Evolutionary conservation across 2,113 vertebrate genomes (phyloP), one percentile per base, ranked within the genome.

Genomic region (Paralichthys olivaceus): DNA sequence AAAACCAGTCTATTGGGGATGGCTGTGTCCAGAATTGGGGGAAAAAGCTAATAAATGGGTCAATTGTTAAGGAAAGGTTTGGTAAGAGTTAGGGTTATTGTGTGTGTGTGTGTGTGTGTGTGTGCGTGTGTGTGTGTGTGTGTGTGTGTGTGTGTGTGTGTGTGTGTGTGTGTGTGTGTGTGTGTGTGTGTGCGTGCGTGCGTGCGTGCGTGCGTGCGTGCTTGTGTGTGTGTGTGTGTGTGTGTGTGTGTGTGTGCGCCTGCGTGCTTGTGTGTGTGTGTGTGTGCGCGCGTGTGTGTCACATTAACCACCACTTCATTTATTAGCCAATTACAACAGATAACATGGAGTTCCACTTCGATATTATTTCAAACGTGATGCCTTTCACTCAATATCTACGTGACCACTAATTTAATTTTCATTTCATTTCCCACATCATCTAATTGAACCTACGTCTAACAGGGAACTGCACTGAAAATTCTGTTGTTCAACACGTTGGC

Each of bases 371-470:
- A 65, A 51, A 25, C n/a, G 8, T 54, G 3, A 20, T 49, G 47
- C 47, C 47, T 53, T 53, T 40, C 60, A 20, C 70, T 72, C 34
- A 40, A 5, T 0, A 47, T 79, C 23, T 67, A 0, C 55, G 23
- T 83, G 82, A 84, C 61, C 76, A 83, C 49, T 72, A 40, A 58
- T 62, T 57, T 75, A 11, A 5, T 78, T 76, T 55, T 34, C 34
- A 13, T 72, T 63, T 34, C 11, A 7, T 78, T 78, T 55, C 34
- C 34, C 63, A 74, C 40, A 34, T 72, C 14, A 45, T 72, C 60
- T 67, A 22, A 43, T 28, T 69, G 49, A 65, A 72, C 29, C 22
- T 0, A 79, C 19, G 4, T 79, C 43, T 68, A 69, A 43, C 2
- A 43, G 72, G 67, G 40, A 23, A 78, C 70, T 72, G 61, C 69